A percentile compares a stretch with the other conserved stretches of the same genome.
These are phyloP conservation scores for Machaerirhynchus nigripectus DNA, from an alignment of 2,113 vertebrate species.

Conservation along the genomic window DNA sequence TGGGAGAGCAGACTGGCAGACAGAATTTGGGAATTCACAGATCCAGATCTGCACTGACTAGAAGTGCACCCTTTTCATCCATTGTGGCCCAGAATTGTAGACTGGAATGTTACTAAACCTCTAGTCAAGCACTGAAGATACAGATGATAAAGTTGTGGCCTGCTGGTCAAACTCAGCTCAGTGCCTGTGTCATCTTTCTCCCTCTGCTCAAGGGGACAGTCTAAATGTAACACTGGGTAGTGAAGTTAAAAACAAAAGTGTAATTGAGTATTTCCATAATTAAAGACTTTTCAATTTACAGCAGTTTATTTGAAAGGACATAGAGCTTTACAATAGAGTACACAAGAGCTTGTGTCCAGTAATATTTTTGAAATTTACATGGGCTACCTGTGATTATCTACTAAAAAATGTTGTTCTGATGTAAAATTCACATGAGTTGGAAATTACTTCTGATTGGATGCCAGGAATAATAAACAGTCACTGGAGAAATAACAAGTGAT, in stretches of 20 bases:
- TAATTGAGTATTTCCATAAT: neutral
- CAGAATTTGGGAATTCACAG: constrained; percentile 27
- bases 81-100: neutral
- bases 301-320: neutral
- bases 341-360: neutral
- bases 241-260: neutral
- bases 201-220: neutral
- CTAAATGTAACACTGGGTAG: neutral
- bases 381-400: neutral
- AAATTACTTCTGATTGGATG: neutral
- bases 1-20: constrained; percentile 33
- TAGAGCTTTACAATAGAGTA: neutral
- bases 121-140: neutral
- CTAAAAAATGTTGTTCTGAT: neutral
- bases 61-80: neutral
- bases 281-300: neutral
- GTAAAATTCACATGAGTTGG: neutral
- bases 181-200: neutral
- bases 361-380: neutral
- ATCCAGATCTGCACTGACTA: neutral
- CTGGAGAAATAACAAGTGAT: neutral
- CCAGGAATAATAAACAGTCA: neutral
- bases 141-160: neutral
- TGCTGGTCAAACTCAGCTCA: neutral
- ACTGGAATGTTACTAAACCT: neutral